Evolutionary conservation across 2,797 vertebrate species (phyloP).

Genomic region (Mastacembelus armatus): DNA sequence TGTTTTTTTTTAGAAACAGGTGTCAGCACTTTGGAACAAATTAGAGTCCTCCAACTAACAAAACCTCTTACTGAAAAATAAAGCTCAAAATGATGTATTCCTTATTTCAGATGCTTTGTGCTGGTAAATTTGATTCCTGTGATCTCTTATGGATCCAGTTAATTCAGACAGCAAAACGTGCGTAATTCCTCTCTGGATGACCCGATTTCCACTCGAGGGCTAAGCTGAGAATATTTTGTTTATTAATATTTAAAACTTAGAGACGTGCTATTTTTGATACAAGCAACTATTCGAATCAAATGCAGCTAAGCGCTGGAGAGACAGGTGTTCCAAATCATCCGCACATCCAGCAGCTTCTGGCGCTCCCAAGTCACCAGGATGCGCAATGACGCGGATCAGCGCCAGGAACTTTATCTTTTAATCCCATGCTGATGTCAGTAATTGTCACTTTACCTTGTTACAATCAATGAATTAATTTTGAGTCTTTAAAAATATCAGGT

Average conservation of each 20-base stretch:
- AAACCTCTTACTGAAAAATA: no score
- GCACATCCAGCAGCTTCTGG: constrained; percentile 35
- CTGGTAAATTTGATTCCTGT: neutral
- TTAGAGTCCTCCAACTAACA: neutral
- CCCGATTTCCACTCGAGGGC: neutral
- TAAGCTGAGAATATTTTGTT: neutral
- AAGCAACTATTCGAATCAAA: neutral
- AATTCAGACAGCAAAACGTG: neutral
- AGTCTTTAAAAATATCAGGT: neutral
- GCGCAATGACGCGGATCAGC: constrained; percentile 51
- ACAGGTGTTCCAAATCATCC: constrained; percentile 39
- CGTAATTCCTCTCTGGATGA: neutral
- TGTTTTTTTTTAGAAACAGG: neutral
- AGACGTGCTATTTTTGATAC: neutral
- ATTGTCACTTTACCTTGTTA: neutral
- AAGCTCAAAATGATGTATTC: neutral
- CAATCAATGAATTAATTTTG: neutral
- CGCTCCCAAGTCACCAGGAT: constrained; percentile 36
- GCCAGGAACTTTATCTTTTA: neutral
- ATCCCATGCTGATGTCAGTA: neutral
- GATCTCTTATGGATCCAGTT: neutral
- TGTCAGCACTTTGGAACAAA: neutral
- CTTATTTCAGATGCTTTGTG: neutral
- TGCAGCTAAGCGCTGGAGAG: neutral
- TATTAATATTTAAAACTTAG: neutral